Conservation (phyloP, 2,113 vertebrate species). For the Xiphophorus hellerii region DNA sequence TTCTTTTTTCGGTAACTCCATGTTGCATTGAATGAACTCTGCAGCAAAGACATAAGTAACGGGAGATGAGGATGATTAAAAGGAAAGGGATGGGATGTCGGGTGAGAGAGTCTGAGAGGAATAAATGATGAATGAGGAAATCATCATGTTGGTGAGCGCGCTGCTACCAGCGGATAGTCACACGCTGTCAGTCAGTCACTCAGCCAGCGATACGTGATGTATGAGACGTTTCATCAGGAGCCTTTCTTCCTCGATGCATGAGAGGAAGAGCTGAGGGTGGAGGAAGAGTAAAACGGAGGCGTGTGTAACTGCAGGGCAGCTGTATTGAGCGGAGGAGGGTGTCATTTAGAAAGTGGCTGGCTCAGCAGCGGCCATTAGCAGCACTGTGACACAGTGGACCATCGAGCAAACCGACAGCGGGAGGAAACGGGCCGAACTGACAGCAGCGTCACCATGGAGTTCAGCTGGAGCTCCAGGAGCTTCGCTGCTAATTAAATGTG, state of each 20-base stretch:
- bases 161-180: slow-evolving; percentile 46
- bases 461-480: background rate
- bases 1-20: slow-evolving; percentile 29
- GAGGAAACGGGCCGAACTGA: slow-evolving; percentile 9
- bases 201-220: slow-evolving; percentile 48
- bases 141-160: slow-evolving; percentile 43
- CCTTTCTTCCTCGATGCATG: slow-evolving; percentile 33
- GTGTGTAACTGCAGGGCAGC: slow-evolving; percentile 67
- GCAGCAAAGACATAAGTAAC: slow-evolving; percentile 16
- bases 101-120: slow-evolving; percentile 31
- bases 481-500: background rate
- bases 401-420: slow-evolving; percentile 59
- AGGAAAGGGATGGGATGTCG: slow-evolving; percentile 31
- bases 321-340: slow-evolving; percentile 74
- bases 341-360: slow-evolving; percentile 79
- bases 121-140: slow-evolving; percentile 58
- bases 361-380: slow-evolving; percentile 79
- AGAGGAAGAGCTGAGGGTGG: slow-evolving; percentile 27
- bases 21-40: slow-evolving; percentile 44
- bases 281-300: slow-evolving; percentile 4
- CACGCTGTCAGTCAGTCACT: slow-evolving; percentile 54
- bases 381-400: slow-evolving; percentile 74
- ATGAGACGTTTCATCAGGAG: slow-evolving; percentile 53
- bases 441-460: background rate
- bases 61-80: slow-evolving; percentile 61